Base-by-base conservation (phyloP, 1,140 invertebrate species). In the Antheraea pernyi region DNA sequence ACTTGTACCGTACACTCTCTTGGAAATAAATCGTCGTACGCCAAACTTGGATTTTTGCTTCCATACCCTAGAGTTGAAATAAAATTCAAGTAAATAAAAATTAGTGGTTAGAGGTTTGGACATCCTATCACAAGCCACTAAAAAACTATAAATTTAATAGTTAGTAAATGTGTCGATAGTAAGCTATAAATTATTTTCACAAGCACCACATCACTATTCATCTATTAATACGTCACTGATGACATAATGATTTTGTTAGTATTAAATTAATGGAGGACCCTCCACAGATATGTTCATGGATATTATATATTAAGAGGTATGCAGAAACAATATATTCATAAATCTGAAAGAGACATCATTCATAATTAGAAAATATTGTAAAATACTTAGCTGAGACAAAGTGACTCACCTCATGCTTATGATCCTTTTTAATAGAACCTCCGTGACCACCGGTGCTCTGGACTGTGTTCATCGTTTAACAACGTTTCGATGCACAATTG, bases 371-470 rank as follows among this genome's bases (percentile, higher is more conserved):
- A 42, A 9, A 42, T 42, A 3, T 1, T 42, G 0, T 42, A 11
- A 42, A 42, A 42, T 42, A 9, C 3, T 48, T 11, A 53, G 13
- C 1, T 42, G 16, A 53, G 10, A 65, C 7, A 48, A 46, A 71
- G 37, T 9, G 2, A 79, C 85, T 85, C 74, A 91, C 88, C 76
- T 92, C 89, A 77, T 91, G 85, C 59, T 90, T 90, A 46, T 85
- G 85, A 61, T 92, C 89, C 75, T 92, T 92, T 67, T 91, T 91
- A 80, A 92, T 86, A 37, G 87, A 83, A 5, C 91, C 91, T 2
- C 83, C 82, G 71, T 91, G 88, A 19, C 90, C 85, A 8, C 89
- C 91, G 0, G 88, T 87, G 64, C 91, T 92, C 74, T 92, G 91
- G 19, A 92, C 91, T 0, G 91, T 92, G 69, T 92, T 91, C 91